A percentile compares a stretch with the other conserved stretches of the same genome.
These are phyloP conservation scores for Eupithecia subfuscata DNA, from an alignment of 2,888 invertebrate genomes.

Conservation along the genomic window DNA sequence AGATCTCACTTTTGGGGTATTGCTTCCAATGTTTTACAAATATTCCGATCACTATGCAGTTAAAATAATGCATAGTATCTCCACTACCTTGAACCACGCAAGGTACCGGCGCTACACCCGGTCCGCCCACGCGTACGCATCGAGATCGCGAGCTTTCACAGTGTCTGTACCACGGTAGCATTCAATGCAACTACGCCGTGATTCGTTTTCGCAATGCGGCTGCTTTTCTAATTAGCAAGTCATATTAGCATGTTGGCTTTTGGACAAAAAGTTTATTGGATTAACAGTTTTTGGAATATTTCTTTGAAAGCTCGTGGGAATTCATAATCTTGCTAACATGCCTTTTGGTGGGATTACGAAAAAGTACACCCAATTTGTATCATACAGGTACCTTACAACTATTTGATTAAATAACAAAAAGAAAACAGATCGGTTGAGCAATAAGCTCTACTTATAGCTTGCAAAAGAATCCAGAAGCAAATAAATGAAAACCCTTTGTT, in stretches of 20 bases:
- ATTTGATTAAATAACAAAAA: not conserved
- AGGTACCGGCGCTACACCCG: slow-evolving; percentile 62
- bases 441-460: not conserved
- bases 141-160: slow-evolving; percentile 78
- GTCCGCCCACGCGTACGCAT: slow-evolving; percentile 79
- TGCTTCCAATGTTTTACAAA: not conserved
- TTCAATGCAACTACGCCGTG: slow-evolving; percentile 34
- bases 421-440: not conserved
- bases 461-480: not conserved
- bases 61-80: slow-evolving; percentile 20
- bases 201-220: slow-evolving; percentile 35
- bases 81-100: slow-evolving; percentile 24
- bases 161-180: slow-evolving; percentile 54
- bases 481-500: not conserved
- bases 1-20: not conserved
- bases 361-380: not conserved
- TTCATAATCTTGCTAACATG: not conserved
- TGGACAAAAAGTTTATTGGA: slow-evolving; percentile 14
- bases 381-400: not conserved
- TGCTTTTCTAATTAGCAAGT: slow-evolving; percentile 30
- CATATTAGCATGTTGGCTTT: slow-evolving; percentile 13
- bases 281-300: slow-evolving; percentile 5
- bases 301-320: slow-evolving; percentile 8
- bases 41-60: not conserved
- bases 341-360: not conserved